These are phyloP conservation scores for Trichogramma pretiosum DNA, from an alignment of 1,140 invertebrate species.

Conservation along the genomic window DNA sequence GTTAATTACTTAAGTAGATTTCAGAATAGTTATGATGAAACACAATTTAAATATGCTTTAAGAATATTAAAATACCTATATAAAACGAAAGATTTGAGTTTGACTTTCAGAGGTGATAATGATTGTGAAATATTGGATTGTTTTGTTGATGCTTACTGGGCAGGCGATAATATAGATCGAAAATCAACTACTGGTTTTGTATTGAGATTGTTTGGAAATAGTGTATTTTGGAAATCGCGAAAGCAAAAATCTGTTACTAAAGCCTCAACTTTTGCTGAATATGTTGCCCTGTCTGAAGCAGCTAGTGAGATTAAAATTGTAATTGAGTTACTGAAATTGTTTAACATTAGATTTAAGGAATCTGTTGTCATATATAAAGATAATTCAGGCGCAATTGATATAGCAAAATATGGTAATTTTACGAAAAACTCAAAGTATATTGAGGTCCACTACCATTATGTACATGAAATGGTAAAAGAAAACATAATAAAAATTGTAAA, in stretches of 20 bases:
- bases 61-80: constrained; percentile 25
- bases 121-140: constrained; percentile 6
- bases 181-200: constrained; percentile 30
- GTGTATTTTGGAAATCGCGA: constrained; percentile 16
- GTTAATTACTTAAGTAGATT: constrained; percentile 26
- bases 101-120: constrained; percentile 5
- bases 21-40: constrained; percentile 21
- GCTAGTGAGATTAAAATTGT: constrained; percentile 17
- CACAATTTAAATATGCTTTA: constrained; percentile 23
- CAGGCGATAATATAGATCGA: constrained; percentile 25
- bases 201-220: constrained; percentile 20
- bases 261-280: constrained; percentile 16
- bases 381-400: constrained; percentile 11
- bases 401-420: constrained; percentile 4
- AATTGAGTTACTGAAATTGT: constrained; percentile 12
- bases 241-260: constrained; percentile 18
- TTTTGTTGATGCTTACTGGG: constrained; percentile 32
- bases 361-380: constrained; percentile 12
- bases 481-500: constrained; percentile 5
- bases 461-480: constrained; percentile 1
- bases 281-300: constrained; percentile 17
- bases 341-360: constrained; percentile 8
- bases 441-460: neutral
- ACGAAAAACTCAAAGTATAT: constrained; percentile 6
- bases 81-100: constrained; percentile 16